Evolutionary conservation across 2,888 invertebrate genomes (phyloP).

Genomic region (Macrosiphum euphorbiae): DNA sequence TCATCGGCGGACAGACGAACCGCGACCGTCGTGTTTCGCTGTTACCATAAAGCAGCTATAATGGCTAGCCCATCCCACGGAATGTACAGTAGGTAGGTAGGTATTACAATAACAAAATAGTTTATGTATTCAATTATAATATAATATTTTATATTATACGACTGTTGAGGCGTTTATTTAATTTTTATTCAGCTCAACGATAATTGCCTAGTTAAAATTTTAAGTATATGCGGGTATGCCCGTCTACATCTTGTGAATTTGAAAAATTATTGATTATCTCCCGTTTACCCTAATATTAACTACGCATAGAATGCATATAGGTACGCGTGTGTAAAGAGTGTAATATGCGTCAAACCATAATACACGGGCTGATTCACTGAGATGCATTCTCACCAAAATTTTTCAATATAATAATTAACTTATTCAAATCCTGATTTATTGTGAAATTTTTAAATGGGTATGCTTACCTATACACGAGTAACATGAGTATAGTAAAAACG

Average conservation of each 20-base stretch:
- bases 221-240: background rate
- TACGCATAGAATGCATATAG: background rate
- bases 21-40: background rate
- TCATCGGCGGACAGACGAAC: background rate
- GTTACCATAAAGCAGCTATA: conserved; percentile 6
- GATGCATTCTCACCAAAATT: too few relatives aligned
- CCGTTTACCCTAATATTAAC: background rate
- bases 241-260: background rate
- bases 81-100: background rate
- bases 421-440: too few relatives aligned
- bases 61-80: background rate
- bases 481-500: too few relatives aligned
- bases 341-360: background rate
- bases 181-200: background rate
- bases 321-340: background rate
- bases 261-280: background rate
- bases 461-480: too few relatives aligned
- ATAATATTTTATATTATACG: background rate
- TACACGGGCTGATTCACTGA: too few relatives aligned
- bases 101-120: too few relatives aligned
- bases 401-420: too few relatives aligned
- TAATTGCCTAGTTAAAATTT: background rate
- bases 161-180: too few relatives aligned
- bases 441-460: too few relatives aligned
- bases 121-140: background rate